phyloP scores from a whole-genome alignment of 1,140 invertebrate species.

The Bilobella aurantiaca region DNA sequence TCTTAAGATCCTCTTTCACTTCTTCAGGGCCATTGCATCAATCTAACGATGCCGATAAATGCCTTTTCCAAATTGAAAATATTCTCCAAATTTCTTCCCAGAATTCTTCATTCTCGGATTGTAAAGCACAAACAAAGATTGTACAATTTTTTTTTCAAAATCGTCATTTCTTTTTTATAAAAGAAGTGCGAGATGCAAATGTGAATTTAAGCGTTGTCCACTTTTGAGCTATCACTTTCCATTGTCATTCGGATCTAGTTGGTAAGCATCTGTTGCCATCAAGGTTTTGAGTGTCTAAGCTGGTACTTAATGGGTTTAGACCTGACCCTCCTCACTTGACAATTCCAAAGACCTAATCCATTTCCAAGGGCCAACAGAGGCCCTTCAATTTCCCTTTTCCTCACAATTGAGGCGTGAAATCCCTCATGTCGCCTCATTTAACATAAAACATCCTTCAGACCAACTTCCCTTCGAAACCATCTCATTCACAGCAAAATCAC shows the following conservation, averaged over 20 bases:
- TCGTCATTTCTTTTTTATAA: neutral
- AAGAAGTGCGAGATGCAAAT: neutral
- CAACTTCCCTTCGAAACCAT: neutral
- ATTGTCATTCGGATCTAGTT: constrained; percentile 3
- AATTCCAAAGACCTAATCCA: neutral
- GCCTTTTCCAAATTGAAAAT: no score
- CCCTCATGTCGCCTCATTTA: constrained; percentile 9
- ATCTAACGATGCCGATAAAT: no score
- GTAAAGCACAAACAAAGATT: no score
- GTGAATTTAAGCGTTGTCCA: neutral
- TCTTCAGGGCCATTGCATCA: no score
- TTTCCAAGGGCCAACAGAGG: neutral
- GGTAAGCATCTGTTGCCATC: constrained; percentile 22
- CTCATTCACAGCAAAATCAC: no score
- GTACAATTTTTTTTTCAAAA: no score
- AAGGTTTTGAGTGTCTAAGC: neutral
- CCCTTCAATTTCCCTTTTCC: neutral
- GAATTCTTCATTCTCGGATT: no score
- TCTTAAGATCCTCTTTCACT: no score
- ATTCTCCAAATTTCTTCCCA: no score
- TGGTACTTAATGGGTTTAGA: neutral
- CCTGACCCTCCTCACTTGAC: neutral
- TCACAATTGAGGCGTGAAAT: constrained; percentile 16
- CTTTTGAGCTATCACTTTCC: constrained; percentile 17
- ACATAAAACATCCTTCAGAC: neutral